Evolutionary conservation across 2,888 invertebrate species (phyloP).

Genomic region (Thecophora atra): DNA sequence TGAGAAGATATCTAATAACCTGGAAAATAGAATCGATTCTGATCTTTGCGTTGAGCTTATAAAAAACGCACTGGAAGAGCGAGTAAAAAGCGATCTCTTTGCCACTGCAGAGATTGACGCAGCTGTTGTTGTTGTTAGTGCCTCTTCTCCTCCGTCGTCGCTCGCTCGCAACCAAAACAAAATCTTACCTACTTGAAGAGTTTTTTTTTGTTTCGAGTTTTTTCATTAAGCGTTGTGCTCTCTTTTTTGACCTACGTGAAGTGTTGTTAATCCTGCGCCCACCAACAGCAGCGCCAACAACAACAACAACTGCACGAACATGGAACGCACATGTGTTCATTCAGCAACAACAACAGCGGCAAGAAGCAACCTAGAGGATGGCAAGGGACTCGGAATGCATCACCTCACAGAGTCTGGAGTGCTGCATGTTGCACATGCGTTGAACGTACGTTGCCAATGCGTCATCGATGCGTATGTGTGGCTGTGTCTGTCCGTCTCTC

Average conservation of each 20-base stretch:
- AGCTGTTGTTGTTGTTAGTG: background rate
- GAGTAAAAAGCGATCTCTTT: too few relatives aligned
- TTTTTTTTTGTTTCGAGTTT: background rate
- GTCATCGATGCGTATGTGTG: background rate
- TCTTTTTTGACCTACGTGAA: constrained; percentile 37
- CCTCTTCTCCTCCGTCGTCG: background rate
- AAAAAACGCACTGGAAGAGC: background rate
- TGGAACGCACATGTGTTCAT: background rate
- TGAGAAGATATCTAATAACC: too few relatives aligned
- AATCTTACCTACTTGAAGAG: constrained; percentile 46
- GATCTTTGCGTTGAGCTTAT: background rate
- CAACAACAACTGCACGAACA: background rate
- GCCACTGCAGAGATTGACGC: constrained; percentile 37
- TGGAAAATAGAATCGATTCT: background rate
- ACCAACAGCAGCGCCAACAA: background rate
- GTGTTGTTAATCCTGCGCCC: constrained; percentile 5
- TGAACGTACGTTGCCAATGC: background rate
- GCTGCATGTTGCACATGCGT: constrained; percentile 20
- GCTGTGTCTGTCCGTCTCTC: constrained; percentile 47
- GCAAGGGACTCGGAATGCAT: constrained; percentile 23
- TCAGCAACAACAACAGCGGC: background rate
- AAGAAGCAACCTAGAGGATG: background rate
- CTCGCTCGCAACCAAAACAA: background rate
- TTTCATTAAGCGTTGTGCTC: constrained; percentile 17
- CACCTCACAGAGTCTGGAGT: constrained; percentile 8